phyloP scores from a whole-genome alignment of 2,113 vertebrate species.

The Nyctereutes procyonoides region DNA sequence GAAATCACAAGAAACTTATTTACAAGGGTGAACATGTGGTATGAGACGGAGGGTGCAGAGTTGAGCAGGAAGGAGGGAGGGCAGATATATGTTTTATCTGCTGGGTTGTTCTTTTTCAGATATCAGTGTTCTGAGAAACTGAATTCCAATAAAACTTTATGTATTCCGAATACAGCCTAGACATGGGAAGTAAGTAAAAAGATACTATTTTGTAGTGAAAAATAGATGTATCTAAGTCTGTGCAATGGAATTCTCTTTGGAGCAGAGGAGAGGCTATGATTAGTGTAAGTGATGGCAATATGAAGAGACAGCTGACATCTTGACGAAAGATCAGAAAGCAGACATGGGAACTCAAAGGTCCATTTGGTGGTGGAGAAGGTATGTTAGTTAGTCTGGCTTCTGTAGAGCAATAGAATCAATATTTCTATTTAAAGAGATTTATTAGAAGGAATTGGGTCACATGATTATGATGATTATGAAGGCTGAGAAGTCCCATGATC shows the following conservation, averaged over 20 bases:
- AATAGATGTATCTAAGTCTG: not conserved
- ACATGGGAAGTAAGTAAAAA: not conserved
- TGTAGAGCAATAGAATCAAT: not conserved
- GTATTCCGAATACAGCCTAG: not conserved
- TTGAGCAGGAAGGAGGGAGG: not conserved
- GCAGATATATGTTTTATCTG: not conserved
- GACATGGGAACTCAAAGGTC: not conserved
- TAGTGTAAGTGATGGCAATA: not conserved
- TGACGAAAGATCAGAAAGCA: slow-evolving; percentile 1
- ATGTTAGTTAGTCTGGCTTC: not conserved
- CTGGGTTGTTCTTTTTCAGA: not conserved
- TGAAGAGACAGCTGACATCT: not conserved
- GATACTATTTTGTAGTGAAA: not conserved
- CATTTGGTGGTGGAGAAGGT: not conserved
- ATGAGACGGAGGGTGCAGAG: not conserved
- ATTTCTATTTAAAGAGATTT: not conserved
- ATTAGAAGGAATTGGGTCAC: not conserved
- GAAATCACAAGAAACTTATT: not conserved
- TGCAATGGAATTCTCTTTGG: not conserved
- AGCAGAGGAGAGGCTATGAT: not conserved
- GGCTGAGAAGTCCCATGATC: not conserved
- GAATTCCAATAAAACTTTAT: not conserved
- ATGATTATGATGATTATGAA: not conserved
- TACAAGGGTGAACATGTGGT: not conserved
- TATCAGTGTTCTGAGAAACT: not conserved